Evolutionary conservation across 2,888 invertebrate genomes (phyloP), one percentile per base, ranked within the genome.

Genomic region (Lutraria lutraria): DNA sequence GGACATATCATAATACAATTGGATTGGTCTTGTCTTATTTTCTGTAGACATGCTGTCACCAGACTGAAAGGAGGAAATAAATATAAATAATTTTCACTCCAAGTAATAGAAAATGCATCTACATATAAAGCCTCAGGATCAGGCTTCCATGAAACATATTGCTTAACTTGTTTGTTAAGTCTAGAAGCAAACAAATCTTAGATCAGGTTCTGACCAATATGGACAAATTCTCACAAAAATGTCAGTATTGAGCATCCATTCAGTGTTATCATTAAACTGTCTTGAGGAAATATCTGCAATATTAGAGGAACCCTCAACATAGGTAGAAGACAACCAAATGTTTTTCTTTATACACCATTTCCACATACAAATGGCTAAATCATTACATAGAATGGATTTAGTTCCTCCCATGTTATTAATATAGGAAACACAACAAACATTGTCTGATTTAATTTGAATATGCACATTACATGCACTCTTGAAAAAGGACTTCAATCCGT

Each of bases 91-190:
- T 8, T 8, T 53, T 12, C 8, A 15, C 15, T 8, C 8, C 53
- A 8, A 53, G 10, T 12, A 53, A 53, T 8, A 8, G 15, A 15
- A 53, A 15, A 53, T 12, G 8, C 53, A 15, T 53, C 53, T 53
- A 15, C 10, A 53, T 15, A 12, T 53, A 12, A 12, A 12, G 53
- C 15, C 53, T 53, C 53, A 53, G 53, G 15, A 53, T 53, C 53
- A 4, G 91, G 91, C 52, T 86, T 85, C 90, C 89, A 93, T 8
- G 91, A 88, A 21, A 16, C 76, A 76, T 31, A 76, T 31, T 12
- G n/a, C 6, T 31, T 15, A 1, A 15, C 15, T 15, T 53, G 76
- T 76, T 31, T 76, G 19, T 76, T 76, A 3, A 76, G 15, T 21
- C 60, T 60, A 2, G 60, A 19, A n/a, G 60, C 19, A 60, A 43